Base-by-base conservation (phyloP, 2,113 vertebrate species). In the Murina feae region DNA sequence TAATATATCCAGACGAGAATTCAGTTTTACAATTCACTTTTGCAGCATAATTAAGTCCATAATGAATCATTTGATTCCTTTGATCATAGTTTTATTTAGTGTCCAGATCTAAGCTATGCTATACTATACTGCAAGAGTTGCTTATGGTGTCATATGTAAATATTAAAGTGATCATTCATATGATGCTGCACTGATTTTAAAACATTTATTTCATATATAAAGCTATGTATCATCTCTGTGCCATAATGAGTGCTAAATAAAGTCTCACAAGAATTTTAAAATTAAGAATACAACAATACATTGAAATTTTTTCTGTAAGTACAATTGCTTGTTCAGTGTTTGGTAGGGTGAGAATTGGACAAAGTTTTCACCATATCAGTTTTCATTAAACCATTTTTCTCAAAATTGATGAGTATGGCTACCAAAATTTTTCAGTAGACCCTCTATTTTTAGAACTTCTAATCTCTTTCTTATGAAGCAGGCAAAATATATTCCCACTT, bases 1-100 rank as follows among this genome's bases (percentile, higher is more conserved):
- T 97, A 98, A 97, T 88, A 88, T 85, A 84, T 94, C 80, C 94
- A 95, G 96, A 95, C 11, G 42, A 88, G 72, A 88, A 79, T 81
- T 95, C 39, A 58, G n/a, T 84, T 94, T 94, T 95, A 92, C 8
- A 91, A 63, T 95, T 96, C 37, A 53, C 20, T 74, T 96, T 95
- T 85, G 69, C 23, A 92, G 53, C 89, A 68, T 0, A 21, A 90
- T 82, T 51, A 97, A 97, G 75, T 18, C 79, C 25, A 55, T 75
- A 96, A 96, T 97, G 95, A 97, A 76, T 16, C 9, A 83, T 95
- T 96, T 97, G 58, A 93, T 92, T 96, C 60, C 35, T 39, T 90
- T 90, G 51, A 69, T 83, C 60, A 35, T 78, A 68, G 47, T 60
- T 90, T 92, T 90, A 85, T 91, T 94, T 95, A 74, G 21, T 69